Conservation (phyloP, 2,888 invertebrate genomes). For the Eupithecia abbreviata region DNA sequence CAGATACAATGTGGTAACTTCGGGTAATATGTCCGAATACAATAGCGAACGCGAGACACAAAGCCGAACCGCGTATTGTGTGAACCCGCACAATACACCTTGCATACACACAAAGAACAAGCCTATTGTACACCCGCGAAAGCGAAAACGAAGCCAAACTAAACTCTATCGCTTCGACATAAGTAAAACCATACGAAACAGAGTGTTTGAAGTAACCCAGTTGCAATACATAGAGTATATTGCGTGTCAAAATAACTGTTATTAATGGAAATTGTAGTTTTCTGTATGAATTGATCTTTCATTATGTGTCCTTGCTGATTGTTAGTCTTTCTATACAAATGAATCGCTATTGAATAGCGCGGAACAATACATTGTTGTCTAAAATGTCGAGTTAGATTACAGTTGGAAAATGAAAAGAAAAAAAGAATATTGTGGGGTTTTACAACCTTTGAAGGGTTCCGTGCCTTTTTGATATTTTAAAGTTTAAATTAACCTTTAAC, state of each 20-base stretch:
- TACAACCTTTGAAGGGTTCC: neutral
- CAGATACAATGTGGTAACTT: slow-evolving; percentile 79
- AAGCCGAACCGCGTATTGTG: slow-evolving; percentile 78
- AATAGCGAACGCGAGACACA: slow-evolving; percentile 79
- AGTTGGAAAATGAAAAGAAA: neutral
- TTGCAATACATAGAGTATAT: slow-evolving; percentile 54
- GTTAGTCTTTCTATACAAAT: slow-evolving; percentile 36
- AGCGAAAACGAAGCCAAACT: slow-evolving; percentile 60
- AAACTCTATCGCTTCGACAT: slow-evolving; percentile 53
- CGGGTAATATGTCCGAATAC: slow-evolving; percentile 81
- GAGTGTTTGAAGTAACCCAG: slow-evolving; percentile 43
- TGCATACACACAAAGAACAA: slow-evolving; percentile 70
- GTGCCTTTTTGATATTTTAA: neutral
- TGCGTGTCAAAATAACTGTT: slow-evolving; percentile 75
- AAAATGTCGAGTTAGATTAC: slow-evolving; percentile 1
- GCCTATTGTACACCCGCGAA: slow-evolving; percentile 56
- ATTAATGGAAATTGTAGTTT: slow-evolving; percentile 70
- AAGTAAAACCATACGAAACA: slow-evolving; percentile 39
- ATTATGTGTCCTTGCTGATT: slow-evolving; percentile 59
- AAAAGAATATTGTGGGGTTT: neutral
- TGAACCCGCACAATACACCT: slow-evolving; percentile 80
- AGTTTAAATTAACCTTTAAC: no score
- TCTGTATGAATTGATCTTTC: slow-evolving; percentile 65
- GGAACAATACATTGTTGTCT: slow-evolving; percentile 34
- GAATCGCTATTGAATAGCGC: slow-evolving; percentile 37